Percentiles rank a stretch among this genome's conserved stretches.
Conservation (phyloP, 2,888 invertebrate genomes). For the Incurvaria masculella region DNA sequence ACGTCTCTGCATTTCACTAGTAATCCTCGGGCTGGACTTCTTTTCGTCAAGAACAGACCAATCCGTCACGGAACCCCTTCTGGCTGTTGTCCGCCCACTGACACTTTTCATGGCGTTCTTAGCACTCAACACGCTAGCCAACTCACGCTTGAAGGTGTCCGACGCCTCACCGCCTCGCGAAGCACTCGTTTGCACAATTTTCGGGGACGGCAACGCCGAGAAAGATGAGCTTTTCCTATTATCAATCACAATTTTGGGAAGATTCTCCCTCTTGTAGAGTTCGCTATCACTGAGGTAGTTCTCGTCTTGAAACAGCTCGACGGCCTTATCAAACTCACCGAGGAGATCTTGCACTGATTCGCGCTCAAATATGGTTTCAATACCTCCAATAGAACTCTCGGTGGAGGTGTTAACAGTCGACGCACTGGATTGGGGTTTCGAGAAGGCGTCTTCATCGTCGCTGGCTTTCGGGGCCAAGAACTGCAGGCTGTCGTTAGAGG, state of each 20-base stretch:
- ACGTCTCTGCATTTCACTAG: constrained; percentile 27
- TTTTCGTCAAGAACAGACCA: constrained; percentile 47
- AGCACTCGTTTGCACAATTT: constrained; percentile 32
- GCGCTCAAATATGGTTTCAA: constrained; percentile 32
- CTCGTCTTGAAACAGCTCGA: constrained; percentile 41
- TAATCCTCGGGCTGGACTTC: constrained; percentile 10
- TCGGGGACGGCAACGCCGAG: constrained; percentile 36
- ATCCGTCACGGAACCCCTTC: constrained; percentile 46
- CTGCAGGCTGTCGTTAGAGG: constrained; percentile 39
- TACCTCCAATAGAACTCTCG: constrained; percentile 28
- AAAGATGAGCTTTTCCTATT: constrained; percentile 42
- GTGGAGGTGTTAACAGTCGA: constrained; percentile 34
- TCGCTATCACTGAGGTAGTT: constrained; percentile 46
- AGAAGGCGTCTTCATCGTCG: constrained; percentile 35
- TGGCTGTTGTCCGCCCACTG: constrained; percentile 19
- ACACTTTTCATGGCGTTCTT: constrained; percentile 21
- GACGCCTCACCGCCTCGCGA: constrained; percentile 34
- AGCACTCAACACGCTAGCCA: constrained; percentile 28
- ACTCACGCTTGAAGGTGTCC: constrained; percentile 41
- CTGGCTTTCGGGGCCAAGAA: constrained; percentile 24
- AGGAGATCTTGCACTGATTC: constrained; percentile 39
- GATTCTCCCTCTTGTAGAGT: constrained; percentile 31
- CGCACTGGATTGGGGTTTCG: constrained; percentile 31
- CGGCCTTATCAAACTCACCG: constrained; percentile 40
- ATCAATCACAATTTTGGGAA: constrained; percentile 23